A percentile compares a stretch with the other conserved stretches of the same genome.
Evolutionary conservation across 2,888 invertebrate genomes (phyloP).

Genomic region (Spilarctia lutea): DNA sequence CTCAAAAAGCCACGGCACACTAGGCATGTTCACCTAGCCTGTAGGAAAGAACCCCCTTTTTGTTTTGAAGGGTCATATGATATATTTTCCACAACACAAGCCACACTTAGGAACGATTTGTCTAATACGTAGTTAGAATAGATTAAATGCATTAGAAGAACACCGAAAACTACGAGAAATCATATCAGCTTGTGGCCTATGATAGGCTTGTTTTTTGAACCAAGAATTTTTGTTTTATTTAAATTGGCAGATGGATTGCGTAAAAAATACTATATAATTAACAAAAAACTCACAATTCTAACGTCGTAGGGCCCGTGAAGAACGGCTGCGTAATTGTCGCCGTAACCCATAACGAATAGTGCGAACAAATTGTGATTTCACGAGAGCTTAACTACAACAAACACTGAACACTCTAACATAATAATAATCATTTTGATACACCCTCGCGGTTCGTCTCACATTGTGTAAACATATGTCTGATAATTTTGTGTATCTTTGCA

Average conservation of each 20-base stretch:
- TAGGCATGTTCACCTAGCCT: too few relatives aligned
- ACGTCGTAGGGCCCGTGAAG: constrained; percentile 90
- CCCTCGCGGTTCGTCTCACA: neutral
- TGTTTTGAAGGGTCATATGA: too few relatives aligned
- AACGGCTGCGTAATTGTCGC: constrained; percentile 89
- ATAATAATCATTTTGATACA: constrained; percentile 19
- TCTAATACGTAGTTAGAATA: too few relatives aligned
- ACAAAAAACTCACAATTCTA: constrained; percentile 87
- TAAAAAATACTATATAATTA: neutral
- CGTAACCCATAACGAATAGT: constrained; percentile 57
- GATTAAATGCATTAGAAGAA: too few relatives aligned
- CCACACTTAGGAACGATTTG: too few relatives aligned
- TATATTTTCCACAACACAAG: too few relatives aligned
- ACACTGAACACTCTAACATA: constrained; percentile 16
- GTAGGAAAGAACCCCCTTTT: too few relatives aligned
- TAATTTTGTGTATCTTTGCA: constrained; percentile 1
- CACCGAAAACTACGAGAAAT: neutral
- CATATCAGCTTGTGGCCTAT: neutral
- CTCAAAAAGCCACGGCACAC: too few relatives aligned
- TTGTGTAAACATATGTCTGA: constrained; percentile 15
- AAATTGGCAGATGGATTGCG: accelerated
- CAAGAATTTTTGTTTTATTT: neutral
- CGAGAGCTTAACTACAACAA: neutral
- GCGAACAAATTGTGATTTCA: constrained; percentile 20
- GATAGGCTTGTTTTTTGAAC: neutral